Evolutionary conservation across 2,888 invertebrate genomes (phyloP).

Genomic region (Nasonovia ribisnigri): DNA sequence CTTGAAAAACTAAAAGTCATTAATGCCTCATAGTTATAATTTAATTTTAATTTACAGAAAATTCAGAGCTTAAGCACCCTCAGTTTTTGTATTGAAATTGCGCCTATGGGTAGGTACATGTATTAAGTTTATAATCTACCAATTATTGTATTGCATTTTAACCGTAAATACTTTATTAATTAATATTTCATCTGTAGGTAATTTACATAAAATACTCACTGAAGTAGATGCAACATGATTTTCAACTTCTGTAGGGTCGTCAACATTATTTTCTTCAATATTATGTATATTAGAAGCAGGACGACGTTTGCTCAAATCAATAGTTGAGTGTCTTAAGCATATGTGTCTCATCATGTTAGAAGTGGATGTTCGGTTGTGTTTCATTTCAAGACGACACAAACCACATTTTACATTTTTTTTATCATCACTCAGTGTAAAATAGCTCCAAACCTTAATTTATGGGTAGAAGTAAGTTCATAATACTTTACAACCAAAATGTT

Average conservation of each 20-base stretch:
- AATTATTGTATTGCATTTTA: neutral
- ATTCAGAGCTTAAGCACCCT: neutral
- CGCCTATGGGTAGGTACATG: neutral
- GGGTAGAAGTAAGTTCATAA: too few species aligned
- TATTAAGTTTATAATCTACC: neutral
- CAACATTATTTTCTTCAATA: neutral
- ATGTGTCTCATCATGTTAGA: constrained; percentile 36
- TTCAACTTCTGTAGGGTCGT: neutral
- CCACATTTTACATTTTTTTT: neutral
- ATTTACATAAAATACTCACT: neutral
- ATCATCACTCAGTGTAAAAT: neutral
- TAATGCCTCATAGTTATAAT: neutral
- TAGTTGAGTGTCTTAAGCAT: neutral
- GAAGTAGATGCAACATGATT: neutral
- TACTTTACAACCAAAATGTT: too few species aligned
- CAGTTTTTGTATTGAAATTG: neutral
- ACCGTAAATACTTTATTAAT: too few species aligned
- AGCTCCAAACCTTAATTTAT: neutral
- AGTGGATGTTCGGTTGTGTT: neutral
- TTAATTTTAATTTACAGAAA: neutral
- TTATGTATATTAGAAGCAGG: neutral
- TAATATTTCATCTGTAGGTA: neutral
- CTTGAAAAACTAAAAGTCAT: neutral
- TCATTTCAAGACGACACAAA: neutral
- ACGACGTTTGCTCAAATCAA: neutral